Base-by-base conservation (phyloP, 2,113 vertebrate species). In the Piaya cayana region DNA sequence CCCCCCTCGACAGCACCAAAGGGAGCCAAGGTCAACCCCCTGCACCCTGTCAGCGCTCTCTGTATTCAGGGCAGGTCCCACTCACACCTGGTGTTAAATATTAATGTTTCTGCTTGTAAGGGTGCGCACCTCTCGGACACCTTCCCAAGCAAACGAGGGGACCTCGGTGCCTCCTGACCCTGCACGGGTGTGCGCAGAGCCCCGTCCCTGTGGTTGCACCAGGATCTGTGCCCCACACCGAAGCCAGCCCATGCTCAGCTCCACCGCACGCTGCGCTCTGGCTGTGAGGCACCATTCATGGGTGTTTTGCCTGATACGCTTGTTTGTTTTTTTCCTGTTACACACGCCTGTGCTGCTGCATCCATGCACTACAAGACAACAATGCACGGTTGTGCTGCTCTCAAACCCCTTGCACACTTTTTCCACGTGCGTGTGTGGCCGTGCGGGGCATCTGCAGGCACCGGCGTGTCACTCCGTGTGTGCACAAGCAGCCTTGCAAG, bases 11-110 rank as follows among this genome's bases (percentile, higher is more conserved):
- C 81, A 62, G 58, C 11, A 1, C 53, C 4, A 37, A 64, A 77
- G 82, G 94, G 90, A 87, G 82, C 69, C 92, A 94, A 93, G 88
- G 94, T 89, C 85, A 90, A n/a, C 60, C 81, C 81, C 88, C 85
- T 65, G 72, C 55, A 9, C 86, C 94, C 84, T 22, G 68, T 37
- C 81, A 39, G 72, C 6, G 7, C 84, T 30, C 64, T 83, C 47
- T 6, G 91, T 82, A 95, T 92, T 70, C 95, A 50, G 88, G 92
- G 94, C 92, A 94, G 91, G 52, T 93, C 88, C 85, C 32, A 2
- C 71, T 55, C 7, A 8, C 90, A 37, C 88, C 92, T 92, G 5
- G 26, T 6, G 5, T 62, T 96, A 84, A 94, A 95, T 95, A 95
- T 95, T 96, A 50, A 95, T 95, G 84, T 16, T 79, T 19, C 68